Conservation (phyloP, 2,797 vertebrate species). For the Catamblyrhynchus diadema region DNA sequence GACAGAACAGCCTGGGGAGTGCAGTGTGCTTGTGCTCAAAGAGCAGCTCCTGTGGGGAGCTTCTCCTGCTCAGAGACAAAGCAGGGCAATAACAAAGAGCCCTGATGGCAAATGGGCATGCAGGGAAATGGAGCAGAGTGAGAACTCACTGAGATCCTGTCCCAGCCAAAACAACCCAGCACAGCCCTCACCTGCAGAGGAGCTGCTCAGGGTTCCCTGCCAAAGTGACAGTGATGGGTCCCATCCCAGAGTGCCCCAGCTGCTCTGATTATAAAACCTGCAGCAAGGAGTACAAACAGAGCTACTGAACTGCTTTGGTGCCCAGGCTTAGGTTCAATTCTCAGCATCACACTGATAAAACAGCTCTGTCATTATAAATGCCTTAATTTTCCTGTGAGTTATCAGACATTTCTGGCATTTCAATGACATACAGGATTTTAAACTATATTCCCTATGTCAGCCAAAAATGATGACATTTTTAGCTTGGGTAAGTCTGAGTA, state of each 20-base stretch:
- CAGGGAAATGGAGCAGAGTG: conserved; percentile 39
- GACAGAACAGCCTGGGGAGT: background rate
- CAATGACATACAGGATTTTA: background rate
- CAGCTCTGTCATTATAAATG: conserved; percentile 12
- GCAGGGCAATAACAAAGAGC: conserved; percentile 21
- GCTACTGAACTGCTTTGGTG: conserved; percentile 16
- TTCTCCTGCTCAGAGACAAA: conserved; percentile 42
- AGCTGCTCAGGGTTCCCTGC: background rate
- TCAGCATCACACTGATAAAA: conserved; percentile 39
- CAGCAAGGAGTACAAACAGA: conserved; percentile 6
- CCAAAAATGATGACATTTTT: conserved; percentile 6
- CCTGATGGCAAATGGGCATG: conserved; percentile 12
- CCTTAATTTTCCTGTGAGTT: conserved; percentile 38
- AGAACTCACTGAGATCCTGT: conserved; percentile 24
- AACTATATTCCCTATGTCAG: background rate
- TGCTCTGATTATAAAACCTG: background rate
- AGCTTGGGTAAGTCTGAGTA: background rate
- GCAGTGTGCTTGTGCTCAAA: conserved; percentile 25
- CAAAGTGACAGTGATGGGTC: background rate
- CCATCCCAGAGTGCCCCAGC: background rate
- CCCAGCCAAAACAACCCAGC: background rate
- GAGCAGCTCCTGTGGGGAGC: conserved; percentile 19
- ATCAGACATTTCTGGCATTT: conserved; percentile 16
- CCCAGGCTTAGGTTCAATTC: background rate
- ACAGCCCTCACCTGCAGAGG: background rate